These are phyloP conservation scores for Melanargia galathea DNA, from an alignment of 2,888 invertebrate species.

Conservation along the genomic window DNA sequence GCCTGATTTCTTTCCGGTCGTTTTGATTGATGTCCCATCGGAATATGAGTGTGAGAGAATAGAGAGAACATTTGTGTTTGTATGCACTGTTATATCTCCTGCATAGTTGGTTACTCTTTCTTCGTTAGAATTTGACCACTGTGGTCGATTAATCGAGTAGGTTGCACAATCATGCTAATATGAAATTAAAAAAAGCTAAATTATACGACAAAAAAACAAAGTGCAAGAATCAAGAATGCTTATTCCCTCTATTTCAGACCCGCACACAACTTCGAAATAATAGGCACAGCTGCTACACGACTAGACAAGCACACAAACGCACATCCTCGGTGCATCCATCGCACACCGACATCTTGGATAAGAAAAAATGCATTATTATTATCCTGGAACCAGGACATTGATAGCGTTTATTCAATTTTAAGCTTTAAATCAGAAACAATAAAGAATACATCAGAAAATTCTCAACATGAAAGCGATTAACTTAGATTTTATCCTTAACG, in stretches of 20 bases:
- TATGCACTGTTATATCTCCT: no score
- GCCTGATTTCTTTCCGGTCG: no score
- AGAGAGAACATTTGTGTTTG: no score
- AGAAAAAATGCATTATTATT: conserved; percentile 80
- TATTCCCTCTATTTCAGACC: conserved; percentile 51
- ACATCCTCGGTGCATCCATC: conserved; percentile 62
- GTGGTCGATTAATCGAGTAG: no score
- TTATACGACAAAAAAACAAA: neutral
- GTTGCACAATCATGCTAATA: no score
- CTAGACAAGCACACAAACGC: conserved; percentile 58
- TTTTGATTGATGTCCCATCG: no score
- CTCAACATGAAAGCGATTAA: conserved; percentile 60
- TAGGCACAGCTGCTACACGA: conserved; percentile 78
- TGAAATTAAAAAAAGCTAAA: neutral
- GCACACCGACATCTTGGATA: conserved; percentile 71
- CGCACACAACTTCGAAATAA: conserved; percentile 72
- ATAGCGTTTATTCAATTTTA: conserved; percentile 43
- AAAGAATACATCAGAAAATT: conserved; percentile 37
- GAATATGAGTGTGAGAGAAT: no score
- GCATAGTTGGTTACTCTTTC: no score
- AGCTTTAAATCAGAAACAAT: conserved; percentile 44
- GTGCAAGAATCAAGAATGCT: conserved; percentile 50
- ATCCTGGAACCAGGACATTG: conserved; percentile 65
- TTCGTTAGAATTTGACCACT: no score
- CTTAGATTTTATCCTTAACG: conserved; percentile 68